Conservation (phyloP, 2,888 invertebrate species). For the Limnephilus marmoratus region DNA sequence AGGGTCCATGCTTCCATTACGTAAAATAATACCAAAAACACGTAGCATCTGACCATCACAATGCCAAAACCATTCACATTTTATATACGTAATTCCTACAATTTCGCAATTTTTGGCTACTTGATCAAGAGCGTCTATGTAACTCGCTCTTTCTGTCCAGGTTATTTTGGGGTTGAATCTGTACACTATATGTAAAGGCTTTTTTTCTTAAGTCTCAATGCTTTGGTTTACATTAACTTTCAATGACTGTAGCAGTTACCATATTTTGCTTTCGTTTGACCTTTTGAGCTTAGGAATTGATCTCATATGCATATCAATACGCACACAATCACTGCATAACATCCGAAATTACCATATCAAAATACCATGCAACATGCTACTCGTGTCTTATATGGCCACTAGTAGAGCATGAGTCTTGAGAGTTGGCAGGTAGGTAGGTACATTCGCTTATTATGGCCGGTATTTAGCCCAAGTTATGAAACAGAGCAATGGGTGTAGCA, state of each 20-base stretch:
- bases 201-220: too few relatives aligned
- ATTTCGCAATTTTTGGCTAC: too few relatives aligned
- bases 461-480: slow-evolving; percentile 41
- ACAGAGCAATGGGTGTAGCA: slow-evolving; percentile 27
- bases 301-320: too few relatives aligned
- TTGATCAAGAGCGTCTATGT: too few relatives aligned
- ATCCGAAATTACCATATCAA: background rate
- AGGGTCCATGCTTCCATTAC: too few relatives aligned
- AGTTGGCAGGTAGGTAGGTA: background rate
- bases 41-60: too few relatives aligned
- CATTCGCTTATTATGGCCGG: background rate
- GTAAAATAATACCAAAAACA: too few relatives aligned
- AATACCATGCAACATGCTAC: background rate
- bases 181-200: too few relatives aligned
- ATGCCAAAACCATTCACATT: too few relatives aligned
- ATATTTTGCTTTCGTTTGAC: background rate
- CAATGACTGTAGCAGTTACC: background rate
- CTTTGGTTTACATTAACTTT: background rate
- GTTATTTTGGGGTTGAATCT: too few relatives aligned
- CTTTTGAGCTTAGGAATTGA: background rate
- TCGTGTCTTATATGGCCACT: background rate
- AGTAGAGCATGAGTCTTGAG: background rate
- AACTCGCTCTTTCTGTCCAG: too few relatives aligned
- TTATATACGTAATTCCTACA: too few relatives aligned
- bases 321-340: background rate